phyloP scores from a whole-genome alignment of 1,140 invertebrate species.

The Lutraria rhynchaena region DNA sequence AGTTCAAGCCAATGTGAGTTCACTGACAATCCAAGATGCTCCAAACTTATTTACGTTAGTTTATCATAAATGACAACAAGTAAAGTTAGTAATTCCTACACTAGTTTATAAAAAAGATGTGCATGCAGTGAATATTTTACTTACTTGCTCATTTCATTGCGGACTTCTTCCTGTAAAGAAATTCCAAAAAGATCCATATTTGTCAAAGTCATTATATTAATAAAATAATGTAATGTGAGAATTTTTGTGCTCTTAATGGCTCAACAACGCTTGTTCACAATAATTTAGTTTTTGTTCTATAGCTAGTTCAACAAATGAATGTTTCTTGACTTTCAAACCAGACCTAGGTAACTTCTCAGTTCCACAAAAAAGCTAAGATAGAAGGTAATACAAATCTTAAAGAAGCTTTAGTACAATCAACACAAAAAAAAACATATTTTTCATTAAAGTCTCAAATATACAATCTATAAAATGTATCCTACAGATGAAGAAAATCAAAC shows the following conservation, averaged over 20 bases:
- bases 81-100: too few relatives aligned
- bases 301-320: background rate
- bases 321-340: background rate
- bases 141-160: slow-evolving; percentile 59
- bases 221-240: background rate
- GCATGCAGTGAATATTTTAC: background rate
- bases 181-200: slow-evolving; percentile 3
- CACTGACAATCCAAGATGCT: background rate
- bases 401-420: background rate
- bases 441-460: background rate
- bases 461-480: background rate
- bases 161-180: slow-evolving; percentile 50
- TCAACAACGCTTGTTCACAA: background rate
- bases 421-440: background rate
- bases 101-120: background rate
- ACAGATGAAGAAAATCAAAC: background rate
- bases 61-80: background rate
- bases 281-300: background rate
- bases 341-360: background rate
- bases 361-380: too few relatives aligned
- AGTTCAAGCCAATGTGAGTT: background rate
- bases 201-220: background rate
- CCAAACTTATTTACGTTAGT: background rate
- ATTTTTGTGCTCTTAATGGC: background rate
- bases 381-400: too few relatives aligned